Evolutionary conservation across 1,140 invertebrate genomes (phyloP).

Genomic region (Acromyrmex heyeri): DNA sequence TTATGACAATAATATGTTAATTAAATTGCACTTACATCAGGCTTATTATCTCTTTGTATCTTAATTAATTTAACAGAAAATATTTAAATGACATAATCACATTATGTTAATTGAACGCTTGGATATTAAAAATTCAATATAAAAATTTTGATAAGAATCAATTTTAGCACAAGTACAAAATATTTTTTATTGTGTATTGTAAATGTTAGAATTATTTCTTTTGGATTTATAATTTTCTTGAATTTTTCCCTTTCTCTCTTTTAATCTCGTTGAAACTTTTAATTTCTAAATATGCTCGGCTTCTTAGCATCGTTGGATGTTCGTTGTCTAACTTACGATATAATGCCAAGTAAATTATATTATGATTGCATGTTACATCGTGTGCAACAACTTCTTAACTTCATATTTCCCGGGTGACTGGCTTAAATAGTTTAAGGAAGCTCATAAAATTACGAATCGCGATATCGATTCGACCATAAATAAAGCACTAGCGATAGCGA

Average conservation of each 20-base stretch:
- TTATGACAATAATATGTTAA: too few relatives aligned
- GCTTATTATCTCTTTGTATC: too few relatives aligned
- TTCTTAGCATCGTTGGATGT: not conserved
- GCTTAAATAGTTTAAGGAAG: slow-evolving; percentile 48
- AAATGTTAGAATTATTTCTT: not conserved
- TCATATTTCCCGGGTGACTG: slow-evolving; percentile 31
- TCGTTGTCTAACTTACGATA: not conserved
- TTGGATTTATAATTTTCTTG: not conserved
- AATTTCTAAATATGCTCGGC: not conserved
- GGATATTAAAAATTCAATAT: too few relatives aligned
- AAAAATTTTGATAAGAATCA: too few relatives aligned
- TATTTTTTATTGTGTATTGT: too few relatives aligned
- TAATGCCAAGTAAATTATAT: slow-evolving; percentile 24
- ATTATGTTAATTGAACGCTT: too few relatives aligned
- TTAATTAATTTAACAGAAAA: too few relatives aligned
- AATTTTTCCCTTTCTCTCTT: not conserved
- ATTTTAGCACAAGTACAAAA: too few relatives aligned
- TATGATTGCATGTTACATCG: slow-evolving; percentile 19
- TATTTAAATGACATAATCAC: too few relatives aligned
- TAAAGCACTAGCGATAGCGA: slow-evolving; percentile 43
- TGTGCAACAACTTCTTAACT: slow-evolving; percentile 31
- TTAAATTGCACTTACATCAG: too few relatives aligned
- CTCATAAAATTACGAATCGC: slow-evolving; percentile 40
- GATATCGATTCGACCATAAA: slow-evolving; percentile 51
- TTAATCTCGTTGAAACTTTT: slow-evolving; percentile 17